A percentile compares a stretch with the other conserved stretches of the same genome.
Evolutionary conservation across 2,888 invertebrate genomes (phyloP).

Genomic region (Cataglyphis rosenhaueri): DNA sequence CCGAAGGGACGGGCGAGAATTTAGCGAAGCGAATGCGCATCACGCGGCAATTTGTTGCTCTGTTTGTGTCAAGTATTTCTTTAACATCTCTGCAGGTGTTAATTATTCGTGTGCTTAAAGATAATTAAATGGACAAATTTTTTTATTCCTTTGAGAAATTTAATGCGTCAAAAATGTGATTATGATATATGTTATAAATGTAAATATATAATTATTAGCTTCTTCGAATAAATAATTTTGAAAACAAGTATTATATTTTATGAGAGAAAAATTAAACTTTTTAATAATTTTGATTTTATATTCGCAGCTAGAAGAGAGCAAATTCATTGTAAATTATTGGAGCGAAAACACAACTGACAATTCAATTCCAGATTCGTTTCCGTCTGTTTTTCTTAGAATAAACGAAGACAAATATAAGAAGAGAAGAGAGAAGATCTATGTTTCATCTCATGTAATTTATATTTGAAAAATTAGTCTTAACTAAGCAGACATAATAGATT

Average conservation of each 20-base stretch:
- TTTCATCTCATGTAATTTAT: conserved; percentile 73
- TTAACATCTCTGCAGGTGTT: neutral
- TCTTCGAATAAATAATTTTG: neutral
- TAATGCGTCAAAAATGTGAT: neutral
- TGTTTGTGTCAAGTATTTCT: neutral
- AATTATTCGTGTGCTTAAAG: conserved; percentile 17
- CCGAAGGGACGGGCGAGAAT: conserved; percentile 40
- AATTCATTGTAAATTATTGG: conserved; percentile 42
- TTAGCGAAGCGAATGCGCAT: conserved; percentile 51
- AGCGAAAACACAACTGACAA: conserved; percentile 51
- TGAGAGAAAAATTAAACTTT: neutral
- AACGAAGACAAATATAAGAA: neutral
- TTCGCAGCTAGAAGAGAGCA: neutral
- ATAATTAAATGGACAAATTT: neutral
- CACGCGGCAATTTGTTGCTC: conserved; percentile 40
- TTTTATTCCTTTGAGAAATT: neutral
- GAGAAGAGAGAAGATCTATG: conserved; percentile 12
- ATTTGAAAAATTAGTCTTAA: conserved; percentile 56
- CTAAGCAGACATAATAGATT: neutral
- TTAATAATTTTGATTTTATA: neutral
- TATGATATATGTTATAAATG: neutral
- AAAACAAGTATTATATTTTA: neutral
- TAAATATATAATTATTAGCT: neutral
- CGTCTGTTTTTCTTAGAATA: neutral
- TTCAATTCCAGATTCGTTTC: neutral